Evolutionary conservation across 2,888 invertebrate species (phyloP).

Genomic region (Pimpla rufipes): DNA sequence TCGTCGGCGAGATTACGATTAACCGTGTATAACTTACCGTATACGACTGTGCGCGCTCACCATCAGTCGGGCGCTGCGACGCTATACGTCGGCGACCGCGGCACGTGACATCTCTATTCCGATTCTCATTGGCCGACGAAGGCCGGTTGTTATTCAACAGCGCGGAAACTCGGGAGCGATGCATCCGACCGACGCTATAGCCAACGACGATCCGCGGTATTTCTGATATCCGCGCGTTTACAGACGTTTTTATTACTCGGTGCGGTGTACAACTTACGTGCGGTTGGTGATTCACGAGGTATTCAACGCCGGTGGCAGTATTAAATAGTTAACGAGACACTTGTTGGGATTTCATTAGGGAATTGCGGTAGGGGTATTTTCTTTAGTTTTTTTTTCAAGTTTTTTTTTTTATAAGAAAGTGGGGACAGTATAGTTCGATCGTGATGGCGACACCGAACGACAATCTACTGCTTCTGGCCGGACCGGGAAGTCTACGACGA

Average conservation of each 20-base stretch:
- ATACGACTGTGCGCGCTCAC: too few relatives aligned
- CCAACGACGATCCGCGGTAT: neutral
- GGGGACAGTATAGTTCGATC: neutral
- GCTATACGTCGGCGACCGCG: slow-evolving; percentile 44
- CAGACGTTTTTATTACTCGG: neutral
- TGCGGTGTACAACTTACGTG: neutral
- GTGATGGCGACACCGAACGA: slow-evolving; percentile 54
- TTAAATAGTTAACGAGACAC: slow-evolving; percentile 5
- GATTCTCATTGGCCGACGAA: slow-evolving; percentile 71
- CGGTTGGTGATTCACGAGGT: neutral
- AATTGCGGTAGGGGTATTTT: neutral
- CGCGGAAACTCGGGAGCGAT: slow-evolving; percentile 7
- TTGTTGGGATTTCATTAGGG: neutral
- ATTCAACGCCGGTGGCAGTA: slow-evolving; percentile 21
- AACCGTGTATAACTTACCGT: too few relatives aligned
- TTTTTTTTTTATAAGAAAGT: slow-evolving; percentile 1
- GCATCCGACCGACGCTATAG: neutral
- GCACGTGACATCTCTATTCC: slow-evolving; percentile 75
- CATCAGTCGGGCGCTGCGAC: neutral
- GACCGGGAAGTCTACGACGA: slow-evolving; percentile 61
- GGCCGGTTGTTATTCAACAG: slow-evolving; percentile 3
- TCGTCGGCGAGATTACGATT: too few relatives aligned
- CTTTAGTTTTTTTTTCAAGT: neutral
- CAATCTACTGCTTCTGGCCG: neutral
- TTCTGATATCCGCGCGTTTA: neutral